Conservation (phyloP, 2,888 invertebrate genomes). For the Scaptomyza tumidula region DNA sequence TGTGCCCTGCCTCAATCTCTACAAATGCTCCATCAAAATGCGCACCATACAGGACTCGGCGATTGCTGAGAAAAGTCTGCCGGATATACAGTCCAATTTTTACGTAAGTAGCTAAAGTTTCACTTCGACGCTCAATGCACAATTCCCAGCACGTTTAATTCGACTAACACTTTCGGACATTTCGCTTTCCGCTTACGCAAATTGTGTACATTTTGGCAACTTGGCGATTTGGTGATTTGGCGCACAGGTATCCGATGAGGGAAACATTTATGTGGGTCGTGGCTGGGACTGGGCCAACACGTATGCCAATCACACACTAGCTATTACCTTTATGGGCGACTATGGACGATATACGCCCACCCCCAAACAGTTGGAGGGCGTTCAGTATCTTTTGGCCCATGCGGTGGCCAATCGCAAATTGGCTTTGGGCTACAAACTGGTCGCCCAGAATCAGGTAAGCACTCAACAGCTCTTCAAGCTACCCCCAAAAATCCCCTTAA, state of each 20-base stretch:
- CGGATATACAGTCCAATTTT: constrained; percentile 85
- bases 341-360: constrained; percentile 84
- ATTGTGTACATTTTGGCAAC: constrained; percentile 32
- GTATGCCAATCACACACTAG: constrained; percentile 85
- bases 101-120: constrained; percentile 76
- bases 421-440: constrained; percentile 84
- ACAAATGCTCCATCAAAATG: constrained; percentile 85
- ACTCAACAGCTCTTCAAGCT: background rate
- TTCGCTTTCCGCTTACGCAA: constrained; percentile 55
- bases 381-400: constrained; percentile 84
- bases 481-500: background rate
- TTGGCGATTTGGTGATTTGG: constrained; percentile 4
- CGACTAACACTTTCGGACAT: constrained; percentile 32
- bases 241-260: constrained; percentile 85
- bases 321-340: constrained; percentile 85
- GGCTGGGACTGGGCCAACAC: constrained; percentile 86
- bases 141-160: constrained; percentile 51
- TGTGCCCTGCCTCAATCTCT: constrained; percentile 82
- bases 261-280: constrained; percentile 86
- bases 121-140: background rate
- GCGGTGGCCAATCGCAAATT: constrained; percentile 84
- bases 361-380: constrained; percentile 84
- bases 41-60: constrained; percentile 85
- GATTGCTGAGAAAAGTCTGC: constrained; percentile 82
- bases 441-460: constrained; percentile 85